A percentile compares a stretch with the other conserved stretches of the same genome.
Conservation (phyloP, 1,140 invertebrate species). For the Calephelis nemesis region DNA sequence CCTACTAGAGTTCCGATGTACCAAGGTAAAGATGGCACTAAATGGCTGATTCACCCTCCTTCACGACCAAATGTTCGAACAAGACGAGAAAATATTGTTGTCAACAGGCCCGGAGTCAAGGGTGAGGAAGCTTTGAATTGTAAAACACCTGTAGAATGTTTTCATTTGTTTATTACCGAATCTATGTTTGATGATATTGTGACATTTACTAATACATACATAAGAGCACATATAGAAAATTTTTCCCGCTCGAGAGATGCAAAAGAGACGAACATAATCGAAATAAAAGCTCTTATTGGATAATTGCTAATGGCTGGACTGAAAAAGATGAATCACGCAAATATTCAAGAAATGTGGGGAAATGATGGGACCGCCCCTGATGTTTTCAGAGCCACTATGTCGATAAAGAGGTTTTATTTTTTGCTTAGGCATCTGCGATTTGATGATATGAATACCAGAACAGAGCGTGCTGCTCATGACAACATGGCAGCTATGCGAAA, state of each 20-base stretch:
- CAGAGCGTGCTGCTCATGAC: constrained; percentile 13
- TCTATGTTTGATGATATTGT: neutral
- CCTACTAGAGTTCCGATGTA: constrained; percentile 31
- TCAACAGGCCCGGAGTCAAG: too few species aligned
- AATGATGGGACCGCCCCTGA: constrained; percentile 20
- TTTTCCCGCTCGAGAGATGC: neutral
- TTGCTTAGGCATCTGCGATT: constrained; percentile 7
- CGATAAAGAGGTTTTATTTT: constrained; percentile 10
- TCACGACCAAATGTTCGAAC: constrained; percentile 9
- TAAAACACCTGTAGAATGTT: neutral
- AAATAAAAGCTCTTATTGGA: neutral
- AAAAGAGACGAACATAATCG: neutral
- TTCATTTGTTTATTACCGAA: neutral
- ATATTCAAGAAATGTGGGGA: constrained; percentile 21
- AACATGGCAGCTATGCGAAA: constrained; percentile 18
- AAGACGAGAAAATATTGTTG: constrained; percentile 2
- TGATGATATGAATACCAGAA: constrained; percentile 12
- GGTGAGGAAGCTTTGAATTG: too few species aligned
- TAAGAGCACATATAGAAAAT: neutral
- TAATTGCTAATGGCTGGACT: neutral
- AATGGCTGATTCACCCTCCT: constrained; percentile 3
- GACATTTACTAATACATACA: neutral
- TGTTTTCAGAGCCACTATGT: constrained; percentile 16
- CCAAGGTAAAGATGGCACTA: constrained; percentile 34
- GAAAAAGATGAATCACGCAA: constrained; percentile 4